Base-by-base conservation (phyloP, 2,888 invertebrate genomes). In the Philereme vetulata region DNA sequence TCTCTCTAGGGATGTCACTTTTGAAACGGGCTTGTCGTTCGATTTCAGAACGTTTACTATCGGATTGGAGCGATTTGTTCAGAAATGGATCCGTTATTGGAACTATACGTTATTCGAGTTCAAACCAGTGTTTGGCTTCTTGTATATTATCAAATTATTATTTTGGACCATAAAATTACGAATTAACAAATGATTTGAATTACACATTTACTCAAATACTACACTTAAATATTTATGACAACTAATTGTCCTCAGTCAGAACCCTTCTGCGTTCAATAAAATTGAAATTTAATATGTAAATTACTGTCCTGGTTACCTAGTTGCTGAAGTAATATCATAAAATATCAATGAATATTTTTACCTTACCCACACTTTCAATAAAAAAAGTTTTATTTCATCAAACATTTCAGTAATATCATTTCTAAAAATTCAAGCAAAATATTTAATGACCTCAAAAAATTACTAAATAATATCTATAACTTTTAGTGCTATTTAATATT, bases 41-140 rank as follows among this genome's bases (percentile, higher is more conserved):
- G 85, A 85, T 86, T 87, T 83, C 83, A 84, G 81, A 88, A 88
- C 86, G 86, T 81, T 88, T 68, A 65, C 64, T 65, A 67, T 69
- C 67, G 67, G 64, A 66, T 88, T 88, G 88, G 85, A 65, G 46
- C 65, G 59, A 66, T 69, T 65, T 64, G 67, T 67, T 65, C 59
- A 56, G 62, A 65, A 64, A 67, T 64, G 61, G 64, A 61, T 58
- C 56, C 64, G 62, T 62, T 66, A 65, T 66, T 60, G 52, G 44
- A 44, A 50, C 45, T 60, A 63, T 68, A 63, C 47, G 60, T 65
- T 65, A 51, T 46, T 61, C 33, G 49, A 40, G 43, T 55, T 47
- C 35, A 38, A 47, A 48, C 34, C 9, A 7, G 33, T 5, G 42
- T n/a, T 51, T 4, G 33, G 4, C 33, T 33, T 33, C 33, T 33